Base-by-base conservation (phyloP, 2,797 vertebrate genomes). In the Gorsachius magnificus region DNA sequence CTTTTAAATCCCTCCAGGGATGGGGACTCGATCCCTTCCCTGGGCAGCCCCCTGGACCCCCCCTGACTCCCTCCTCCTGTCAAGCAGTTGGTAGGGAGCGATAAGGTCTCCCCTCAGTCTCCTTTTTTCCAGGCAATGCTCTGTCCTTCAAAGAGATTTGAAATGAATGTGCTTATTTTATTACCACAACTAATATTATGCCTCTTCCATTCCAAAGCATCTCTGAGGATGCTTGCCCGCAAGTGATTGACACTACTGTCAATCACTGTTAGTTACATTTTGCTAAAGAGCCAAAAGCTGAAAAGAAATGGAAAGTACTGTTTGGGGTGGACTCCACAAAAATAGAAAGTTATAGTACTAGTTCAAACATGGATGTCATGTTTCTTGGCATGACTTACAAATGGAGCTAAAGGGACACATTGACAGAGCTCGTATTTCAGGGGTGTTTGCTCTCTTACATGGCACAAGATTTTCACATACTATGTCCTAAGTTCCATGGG, bases 331-430 rank as follows among this genome's bases (percentile, higher is more conserved):
- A 56, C 24, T 89, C 33, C 65, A 83, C n/a, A 65, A 75, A 92
- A 90, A 33, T 45, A 85, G 36, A 53, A 85, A 75, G 71, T 68
- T 91, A 20, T 4, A 60, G 38, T 46, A 46, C 2, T 16, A 13
- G 35, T 75, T 83, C 61, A 92, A 69, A 89, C 26, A 22, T 25
- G 20, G n/a, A 35, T 87, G 50, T 90, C 16, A 3, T 0, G 0
- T 83, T 94, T 81, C 68, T 76, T 95, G 83, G 87, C 46, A 41
- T n/a, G 26, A 48, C 60, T 94, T 88, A 61, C 60, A 90, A 94
- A 45, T 60, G 20, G 46, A 86, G 51, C 45, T 90, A 63, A 90
- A 80, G 66, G 11, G 56, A 81, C 54, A 41, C 38, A 16, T 5
- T 65, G 78, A 35, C 35, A 86, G 43, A 90, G 35, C 54, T 96